Evolutionary conservation across 2,113 vertebrate genomes (phyloP), one percentile per base, ranked within the genome.

Genomic region (Myrmophylax atrothorax): DNA sequence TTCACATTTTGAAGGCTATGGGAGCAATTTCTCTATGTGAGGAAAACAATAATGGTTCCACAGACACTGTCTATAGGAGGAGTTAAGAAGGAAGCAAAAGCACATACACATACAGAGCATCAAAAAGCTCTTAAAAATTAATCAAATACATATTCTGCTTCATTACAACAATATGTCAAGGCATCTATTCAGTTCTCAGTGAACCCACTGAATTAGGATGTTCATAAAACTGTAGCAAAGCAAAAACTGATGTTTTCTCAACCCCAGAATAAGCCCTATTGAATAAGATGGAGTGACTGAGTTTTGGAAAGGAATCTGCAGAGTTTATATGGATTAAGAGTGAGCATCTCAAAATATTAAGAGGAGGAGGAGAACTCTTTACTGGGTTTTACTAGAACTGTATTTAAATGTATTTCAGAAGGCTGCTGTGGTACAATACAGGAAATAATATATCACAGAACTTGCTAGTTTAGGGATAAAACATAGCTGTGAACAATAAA

Each of bases 1-100:
- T 87, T 91, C 88, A 75, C 12, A 78, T 84, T 91, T 84, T 87
- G 89, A 96, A 94, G 89, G 80, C 84, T 94, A 69, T 3, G 4
- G 66, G 60, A 93, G 47, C 52, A 89, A 75, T 82, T 89, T 79
- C 84, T 89, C 56, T 72, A 1, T 72, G 53, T 12, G 9, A 91
- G 58, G 67, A 69, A 94, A 93, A 82, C 73, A 91, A 68, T 46
- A 78, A 75, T 12, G 28, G 53, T 73, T 87, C 56, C 49, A 49
- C 44, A 96, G 84, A 76, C 58, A 23, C 42, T 84, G 60, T 25
- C 46, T 37, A 46, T 25, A 84, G 66, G n/a, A 89, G 35, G 19
- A 91, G 63, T 38, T 79, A 70, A 55, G 56, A 35, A 81, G 64
- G 52, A 91, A 89, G 33, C 0, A 1, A 93, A 77, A 0, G 0